Percentiles rank a stretch among this genome's conserved stretches.
Conservation (phyloP, 2,888 invertebrate species). For the Ctena decussata region DNA sequence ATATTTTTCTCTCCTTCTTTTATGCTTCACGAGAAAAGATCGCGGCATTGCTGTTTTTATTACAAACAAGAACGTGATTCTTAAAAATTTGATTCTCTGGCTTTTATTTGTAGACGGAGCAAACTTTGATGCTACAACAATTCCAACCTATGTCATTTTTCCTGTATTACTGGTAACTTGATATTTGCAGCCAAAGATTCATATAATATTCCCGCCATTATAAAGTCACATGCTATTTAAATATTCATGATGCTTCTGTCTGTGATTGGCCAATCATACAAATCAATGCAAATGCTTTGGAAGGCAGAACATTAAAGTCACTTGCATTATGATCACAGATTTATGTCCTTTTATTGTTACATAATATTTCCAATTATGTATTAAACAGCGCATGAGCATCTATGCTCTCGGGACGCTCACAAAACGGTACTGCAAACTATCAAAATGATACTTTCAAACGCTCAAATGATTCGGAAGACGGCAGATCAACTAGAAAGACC, state of each 20-base stretch:
- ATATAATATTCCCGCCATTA: conserved; percentile 14
- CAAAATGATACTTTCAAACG: conserved; percentile 8
- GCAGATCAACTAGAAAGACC: background rate
- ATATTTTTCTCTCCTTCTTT: background rate
- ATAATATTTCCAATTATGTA: background rate
- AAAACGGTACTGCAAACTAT: background rate
- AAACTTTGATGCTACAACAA: too few species aligned
- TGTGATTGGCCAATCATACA: background rate
- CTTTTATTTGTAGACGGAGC: too few species aligned
- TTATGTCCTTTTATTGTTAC: conserved; percentile 6
- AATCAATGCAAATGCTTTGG: background rate
- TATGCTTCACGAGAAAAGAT: background rate
- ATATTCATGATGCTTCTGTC: background rate
- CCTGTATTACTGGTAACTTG: too few species aligned
- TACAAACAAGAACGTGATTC: too few species aligned
- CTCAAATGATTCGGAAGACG: conserved; percentile 3
- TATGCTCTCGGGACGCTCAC: background rate
- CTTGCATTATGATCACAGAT: conserved; percentile 16
- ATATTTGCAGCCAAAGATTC: background rate
- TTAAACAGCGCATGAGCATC: background rate
- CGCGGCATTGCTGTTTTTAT: background rate
- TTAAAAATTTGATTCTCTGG: too few species aligned
- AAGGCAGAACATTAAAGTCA: background rate
- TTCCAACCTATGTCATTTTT: too few species aligned
- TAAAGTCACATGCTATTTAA: conserved; percentile 3